Evolutionary conservation across 2,113 vertebrate species (phyloP), one percentile per base, ranked within the genome.

Genomic region (Urocynchramus pylzowi): DNA sequence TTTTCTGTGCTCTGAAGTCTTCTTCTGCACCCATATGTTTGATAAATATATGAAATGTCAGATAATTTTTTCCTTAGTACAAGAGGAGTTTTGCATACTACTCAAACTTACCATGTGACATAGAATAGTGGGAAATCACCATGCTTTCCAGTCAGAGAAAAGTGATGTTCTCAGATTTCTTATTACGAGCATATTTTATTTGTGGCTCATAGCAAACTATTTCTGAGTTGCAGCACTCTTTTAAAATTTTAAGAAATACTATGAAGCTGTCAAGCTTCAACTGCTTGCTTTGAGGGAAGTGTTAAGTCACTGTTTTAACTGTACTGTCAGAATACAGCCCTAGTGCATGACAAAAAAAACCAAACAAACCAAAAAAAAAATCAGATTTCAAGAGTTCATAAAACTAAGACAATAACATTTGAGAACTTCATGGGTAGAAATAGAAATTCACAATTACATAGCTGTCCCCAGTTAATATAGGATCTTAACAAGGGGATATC

Each of bases 111-210:
- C 3, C 1, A 5, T 67, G 23, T 70, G 31, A 75, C 54, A 37
- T 3, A 89, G 49, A 95, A 77, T 65, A 82, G 86, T 2, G 13
- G 52, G 24, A 68, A 73, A 82, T 61, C 31, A 67, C 67, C 24
- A 18, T n/a, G 41, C 53, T 53, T 89, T 82, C 81, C 67, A 59
- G 28, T 31, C 44, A 92, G 67, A 44, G 37, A 78, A 95, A 92
- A 94, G 81, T 42, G 0, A 82, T 30, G 4, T 68, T 64, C 42
- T 75, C 57, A 45, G 31, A 56, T 67, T 73, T 80, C 79, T 84
- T 88, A 87, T 63, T 93, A 94, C 24, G 15, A 90, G 8, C n/a
- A 60, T 54, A 87, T 85, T 89, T 91, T 96, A 85, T 88, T 78
- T 92, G 80, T 50, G 52, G 41, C 41, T 90, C 27, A 82, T 44